Percentiles rank a stretch among this genome's conserved stretches.
These are phyloP conservation scores for Entomobrya multifasciata DNA, from an alignment of 2,888 invertebrate genomes.

Conservation along the genomic window DNA sequence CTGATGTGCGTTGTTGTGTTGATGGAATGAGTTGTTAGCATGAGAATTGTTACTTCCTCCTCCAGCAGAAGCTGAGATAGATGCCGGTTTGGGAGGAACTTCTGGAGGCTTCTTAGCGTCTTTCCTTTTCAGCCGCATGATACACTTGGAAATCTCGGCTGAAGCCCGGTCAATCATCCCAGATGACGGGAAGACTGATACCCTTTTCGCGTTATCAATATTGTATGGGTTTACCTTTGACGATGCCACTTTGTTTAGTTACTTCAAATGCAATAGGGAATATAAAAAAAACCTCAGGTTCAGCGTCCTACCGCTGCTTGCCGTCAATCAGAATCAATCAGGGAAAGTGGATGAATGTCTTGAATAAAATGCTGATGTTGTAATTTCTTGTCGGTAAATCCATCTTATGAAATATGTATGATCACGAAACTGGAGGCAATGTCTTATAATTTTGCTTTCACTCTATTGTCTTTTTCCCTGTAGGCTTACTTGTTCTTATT, in stretches of 20 bases:
- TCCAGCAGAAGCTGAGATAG: constrained; percentile 32
- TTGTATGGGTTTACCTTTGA: constrained; percentile 70
- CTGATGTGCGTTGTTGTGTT: constrained; percentile 57
- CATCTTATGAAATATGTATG: not conserved
- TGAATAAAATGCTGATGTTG: constrained; percentile 3
- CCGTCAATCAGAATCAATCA: not conserved
- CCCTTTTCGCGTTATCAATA: constrained; percentile 75
- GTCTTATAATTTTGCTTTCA: too few relatives aligned
- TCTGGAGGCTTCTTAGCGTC: constrained; percentile 76
- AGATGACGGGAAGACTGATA: constrained; percentile 86
- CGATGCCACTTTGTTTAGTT: constrained; percentile 66
- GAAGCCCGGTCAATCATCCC: constrained; percentile 95
- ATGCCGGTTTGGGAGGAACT: constrained; percentile 74
- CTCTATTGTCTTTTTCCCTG: too few relatives aligned
- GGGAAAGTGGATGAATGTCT: constrained; percentile 27
- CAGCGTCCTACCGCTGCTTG: not conserved
- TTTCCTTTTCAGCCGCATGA: constrained; percentile 82
- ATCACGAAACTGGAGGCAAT: not conserved
- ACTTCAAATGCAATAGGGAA: too few relatives aligned
- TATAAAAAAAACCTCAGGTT: not conserved
- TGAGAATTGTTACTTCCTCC: constrained; percentile 56
- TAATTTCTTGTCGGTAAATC: not conserved
- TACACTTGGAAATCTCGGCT: constrained; percentile 93
- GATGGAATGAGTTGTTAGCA: constrained; percentile 64
- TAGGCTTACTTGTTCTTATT: too few relatives aligned